A percentile compares a stretch with the other conserved stretches of the same genome.
These are phyloP conservation scores for Philopedon plagiatum DNA, from an alignment of 2,888 invertebrate genomes.

Conservation along the genomic window DNA sequence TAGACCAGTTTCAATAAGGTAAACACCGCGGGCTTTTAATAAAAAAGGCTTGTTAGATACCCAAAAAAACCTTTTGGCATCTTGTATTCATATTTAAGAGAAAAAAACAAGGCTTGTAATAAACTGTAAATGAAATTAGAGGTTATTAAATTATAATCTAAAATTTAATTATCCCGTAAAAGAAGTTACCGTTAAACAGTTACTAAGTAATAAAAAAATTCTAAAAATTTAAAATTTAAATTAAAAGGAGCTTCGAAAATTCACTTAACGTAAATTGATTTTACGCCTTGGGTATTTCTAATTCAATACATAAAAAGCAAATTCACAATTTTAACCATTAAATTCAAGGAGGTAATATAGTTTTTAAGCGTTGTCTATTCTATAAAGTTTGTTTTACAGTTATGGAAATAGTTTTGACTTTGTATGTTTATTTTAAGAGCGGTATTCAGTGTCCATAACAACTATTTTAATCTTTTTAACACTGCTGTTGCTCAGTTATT, in stretches of 20 bases:
- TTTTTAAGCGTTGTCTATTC: too few species aligned
- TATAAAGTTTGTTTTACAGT: too few species aligned
- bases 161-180: neutral
- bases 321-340: neutral
- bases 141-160: neutral
- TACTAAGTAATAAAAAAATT: constrained; percentile 5
- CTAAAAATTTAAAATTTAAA: constrained; percentile 4
- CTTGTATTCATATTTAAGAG: neutral
- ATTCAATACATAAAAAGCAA: neutral
- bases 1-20: too few species aligned
- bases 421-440: too few species aligned
- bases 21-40: too few species aligned
- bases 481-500: too few species aligned
- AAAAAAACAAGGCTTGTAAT: neutral
- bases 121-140: neutral
- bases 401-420: too few species aligned
- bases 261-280: constrained; percentile 6
- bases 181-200: neutral
- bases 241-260: neutral
- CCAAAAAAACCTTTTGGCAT: neutral
- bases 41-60: neutral
- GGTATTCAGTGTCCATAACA: too few species aligned
- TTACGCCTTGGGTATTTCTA: neutral
- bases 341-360: too few species aligned
- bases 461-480: too few species aligned